Conservation (phyloP, 2,113 vertebrate genomes). For the Hippopotamus amphibius region DNA sequence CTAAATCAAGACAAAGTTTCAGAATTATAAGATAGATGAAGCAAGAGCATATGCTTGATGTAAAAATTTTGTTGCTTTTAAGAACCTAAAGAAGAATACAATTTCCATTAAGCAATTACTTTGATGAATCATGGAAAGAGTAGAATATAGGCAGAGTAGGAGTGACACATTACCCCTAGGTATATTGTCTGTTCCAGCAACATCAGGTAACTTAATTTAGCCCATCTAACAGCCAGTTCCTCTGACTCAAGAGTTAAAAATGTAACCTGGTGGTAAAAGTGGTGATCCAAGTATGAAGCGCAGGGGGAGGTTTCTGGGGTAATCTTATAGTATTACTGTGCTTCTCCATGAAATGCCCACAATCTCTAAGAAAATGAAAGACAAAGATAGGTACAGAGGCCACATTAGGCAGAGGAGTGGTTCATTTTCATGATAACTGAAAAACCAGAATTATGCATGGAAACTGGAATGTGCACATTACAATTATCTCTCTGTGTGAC, state of each 20-base stretch:
- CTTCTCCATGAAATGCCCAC: neutral
- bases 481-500: neutral
- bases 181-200: neutral
- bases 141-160: neutral
- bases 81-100: neutral
- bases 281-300: neutral
- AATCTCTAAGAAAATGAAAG: neutral
- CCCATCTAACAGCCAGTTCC: neutral
- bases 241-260: neutral
- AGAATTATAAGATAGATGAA: neutral
- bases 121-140: neutral
- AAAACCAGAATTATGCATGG: neutral
- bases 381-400: neutral
- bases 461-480: neutral
- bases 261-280: neutral
- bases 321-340: neutral
- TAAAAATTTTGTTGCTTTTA: neutral
- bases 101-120: neutral
- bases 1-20: neutral
- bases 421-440: neutral
- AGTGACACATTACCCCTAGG: accelerated
- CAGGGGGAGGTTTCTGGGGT: accelerated
- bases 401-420: neutral
- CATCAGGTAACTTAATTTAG: neutral
- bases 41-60: neutral